Base-by-base conservation (phyloP, 1,140 invertebrate species). In the Helicorthomorpha holstii region DNA sequence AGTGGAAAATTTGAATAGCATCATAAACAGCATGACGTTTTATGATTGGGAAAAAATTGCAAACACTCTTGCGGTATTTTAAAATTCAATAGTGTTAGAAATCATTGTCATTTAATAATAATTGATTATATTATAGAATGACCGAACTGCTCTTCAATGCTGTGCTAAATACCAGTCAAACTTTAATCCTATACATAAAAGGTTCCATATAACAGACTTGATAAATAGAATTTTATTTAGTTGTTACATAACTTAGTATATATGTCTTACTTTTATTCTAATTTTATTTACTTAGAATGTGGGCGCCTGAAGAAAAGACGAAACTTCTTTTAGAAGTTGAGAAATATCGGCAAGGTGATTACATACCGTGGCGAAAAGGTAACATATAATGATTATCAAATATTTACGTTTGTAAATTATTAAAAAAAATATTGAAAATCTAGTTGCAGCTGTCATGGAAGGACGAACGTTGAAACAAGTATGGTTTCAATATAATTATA, bases 1-100 rank as follows among this genome's bases (percentile, higher is more conserved):
- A 49, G 51, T 46, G 24, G 29, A 45, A 22, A 19, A 27, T n/a
- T 34, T 58, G 14, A 43, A n/a, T n/a, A n/a, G n/a, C n/a, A n/a
- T n/a, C n/a, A n/a, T n/a, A n/a, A n/a, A n/a, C n/a, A n/a, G n/a
- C n/a, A n/a, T n/a, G n/a, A n/a, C n/a, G n/a, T n/a, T n/a, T n/a
- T n/a, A n/a, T n/a, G n/a, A n/a, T n/a, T n/a, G n/a, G n/a, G n/a
- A n/a, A n/a, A n/a, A n/a, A n/a, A n/a, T n/a, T n/a, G n/a, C n/a
- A n/a, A n/a, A n/a, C n/a, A n/a, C n/a, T n/a, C n/a, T n/a, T n/a
- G n/a, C n/a, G n/a, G n/a, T n/a, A n/a, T n/a, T n/a, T n/a, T n/a
- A n/a, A n/a, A n/a, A n/a, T n/a, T n/a, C n/a, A n/a, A n/a, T n/a
- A n/a, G n/a, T n/a, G n/a, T n/a, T n/a, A n/a, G n/a, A n/a, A n/a